Evolutionary conservation across 1,140 invertebrate genomes (phyloP), one percentile per base, ranked within the genome.

Genomic region (Temnothorax curvispinosus): DNA sequence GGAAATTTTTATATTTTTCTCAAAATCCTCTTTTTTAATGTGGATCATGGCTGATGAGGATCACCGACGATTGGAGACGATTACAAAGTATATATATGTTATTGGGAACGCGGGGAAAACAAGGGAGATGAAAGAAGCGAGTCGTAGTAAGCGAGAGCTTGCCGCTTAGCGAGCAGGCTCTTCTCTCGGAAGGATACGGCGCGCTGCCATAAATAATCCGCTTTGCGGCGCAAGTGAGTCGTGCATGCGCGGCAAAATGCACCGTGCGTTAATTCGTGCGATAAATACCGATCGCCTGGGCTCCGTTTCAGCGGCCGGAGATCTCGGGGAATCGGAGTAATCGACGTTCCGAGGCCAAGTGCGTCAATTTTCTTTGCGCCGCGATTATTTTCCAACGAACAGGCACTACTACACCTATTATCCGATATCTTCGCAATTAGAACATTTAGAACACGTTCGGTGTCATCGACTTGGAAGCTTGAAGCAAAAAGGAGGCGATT

Each of bases 201-300:
- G 27, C 27, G 27, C 27, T 27, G 27, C 77, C 62, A 77, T 89
- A 88, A 89, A 89, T 89, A 88, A 88, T 88, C 69, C 64, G 71
- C 86, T 88, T 88, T 88, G 47, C 71, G 44, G 64, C 71, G 71
- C 32, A 56, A 74, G 77, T 88, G 77, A 87, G 54, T 88, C 87
- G 86, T 88, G 86, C 74, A 87, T 88, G 85, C 62, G 60, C 69
- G 60, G 52, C 38, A 88, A 88, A 88, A 58, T 87, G 86, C 71
- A 88, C 47, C 44, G 35, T 71, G 71, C 86, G 86, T 84, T 76
- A 80, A 88, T 76, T 81, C 86, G 54, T 50, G 86, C 77, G 60
- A 85, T 89, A 89, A 89, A 89, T 85, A 85, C 54, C 76, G 71
- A 62, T 67, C 71, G 76, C 38, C 35, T 78, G 47, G 71, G 18